Base-by-base conservation (phyloP, 1,140 invertebrate species). In the Nomia melanderi region DNA sequence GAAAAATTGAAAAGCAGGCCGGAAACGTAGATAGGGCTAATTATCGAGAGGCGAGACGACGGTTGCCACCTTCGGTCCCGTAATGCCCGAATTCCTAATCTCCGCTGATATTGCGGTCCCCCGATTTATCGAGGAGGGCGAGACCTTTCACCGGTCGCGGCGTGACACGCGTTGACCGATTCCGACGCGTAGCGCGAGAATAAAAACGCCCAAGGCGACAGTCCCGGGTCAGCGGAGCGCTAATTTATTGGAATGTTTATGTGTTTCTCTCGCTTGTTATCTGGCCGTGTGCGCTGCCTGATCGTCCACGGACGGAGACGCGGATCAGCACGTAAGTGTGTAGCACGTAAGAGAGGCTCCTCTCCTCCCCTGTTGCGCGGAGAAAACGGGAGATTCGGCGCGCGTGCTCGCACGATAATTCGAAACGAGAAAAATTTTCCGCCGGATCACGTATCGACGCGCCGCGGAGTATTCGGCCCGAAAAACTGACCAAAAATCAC, bases 181-280 rank as follows among this genome's bases (percentile, higher is more conserved):
- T 83, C 76, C 47, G 63, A 78, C 72, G 69, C 77, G 75, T 74
- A 79, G 77, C 72, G 78, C 78, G 83, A 85, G 82, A 83, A 70
- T 87, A 85, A 88, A 90, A 84, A 86, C 79, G 78, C 72, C 75
- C 78, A 84, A 81, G 88, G 83, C 85, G 88, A 90, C 87, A 90
- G 88, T 90, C 88, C 84, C 83, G 90, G 91, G 92, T 92, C 91
- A 91, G 77, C 72, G 86, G 83, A 89, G 78, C 87, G 87, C 90
- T 92, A 92, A 92, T 92, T 92, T 92, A 92, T 92, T 92, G 88
- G 88, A 92, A 92, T 92, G 91, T 92, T 92, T 92, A 91, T 90
- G 89, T 91, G 89, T 90, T 88, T 87, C 88, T 87, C 86, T 85
- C 88, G 82, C 82, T 79, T 36, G 77, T 85, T 84, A 85, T 85